Conservation (phyloP, 2,113 vertebrate species). For the Oryctolagus cuniculus region mOryCun1.1 NC_091440.1:120532001-120532500, state of each 20-base stretch:
- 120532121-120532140: not conserved
- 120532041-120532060: not conserved
- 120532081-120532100: not conserved
- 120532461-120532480: conserved; percentile 55
- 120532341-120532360: conserved; percentile 63
- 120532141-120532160: not conserved
- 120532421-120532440: conserved; percentile 64
- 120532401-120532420: conserved; percentile 42
- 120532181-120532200: conserved; percentile 19
- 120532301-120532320: conserved; percentile 18
- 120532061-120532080: not conserved
- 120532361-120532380: conserved; percentile 51
- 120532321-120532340: conserved; percentile 63
- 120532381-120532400: conserved; percentile 62
- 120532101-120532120: not conserved
- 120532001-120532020: not conserved
- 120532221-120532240: conserved; percentile 38
- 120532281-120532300: not conserved
- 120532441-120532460: conserved; percentile 64
- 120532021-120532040: conserved; percentile 6
- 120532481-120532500: conserved; percentile 52
- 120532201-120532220: conserved; percentile 49
- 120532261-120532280: not conserved
- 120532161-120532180: conserved; percentile 11
- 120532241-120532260: conserved; percentile 5